Percentiles rank a stretch among this genome's conserved stretches.
These are phyloP conservation scores for Leistus spinibarbis DNA, from an alignment of 2,888 invertebrate genomes.

Conservation along the genomic window DNA sequence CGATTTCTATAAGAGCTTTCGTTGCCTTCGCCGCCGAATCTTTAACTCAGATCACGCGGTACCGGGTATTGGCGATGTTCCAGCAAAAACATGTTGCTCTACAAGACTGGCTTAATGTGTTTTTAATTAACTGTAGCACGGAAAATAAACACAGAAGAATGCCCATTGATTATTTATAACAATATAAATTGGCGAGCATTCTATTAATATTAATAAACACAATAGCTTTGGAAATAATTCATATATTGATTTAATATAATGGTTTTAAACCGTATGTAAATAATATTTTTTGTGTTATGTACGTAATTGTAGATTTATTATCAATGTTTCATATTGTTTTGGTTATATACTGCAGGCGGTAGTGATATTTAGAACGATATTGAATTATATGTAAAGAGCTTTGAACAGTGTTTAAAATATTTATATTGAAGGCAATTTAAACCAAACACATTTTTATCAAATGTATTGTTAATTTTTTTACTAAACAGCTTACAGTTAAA, in stretches of 20 bases:
- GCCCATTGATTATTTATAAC: background rate
- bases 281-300: background rate
- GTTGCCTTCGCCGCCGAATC: background rate
- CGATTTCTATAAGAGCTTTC: background rate
- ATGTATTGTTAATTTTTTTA: no score
- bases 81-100: background rate
- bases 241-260: background rate
- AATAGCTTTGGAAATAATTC: background rate
- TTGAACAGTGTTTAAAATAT: no score
- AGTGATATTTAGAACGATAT: no score
- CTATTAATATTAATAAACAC: background rate
- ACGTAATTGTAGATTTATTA: background rate
- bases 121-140: slow-evolving; percentile 21
- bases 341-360: no score
- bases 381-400: no score
- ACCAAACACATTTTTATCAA: no score
- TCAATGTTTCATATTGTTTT: no score
- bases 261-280: no score
- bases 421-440: no score
- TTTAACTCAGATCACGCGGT: background rate
- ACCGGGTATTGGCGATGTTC: background rate
- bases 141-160: background rate
- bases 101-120: slow-evolving; percentile 1
- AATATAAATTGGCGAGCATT: background rate
- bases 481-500: no score